Evolutionary conservation across 35 echinoderm and acorn worm species (phyloP).

Genomic region (Strongylocentrotus purpuratus): DNA sequence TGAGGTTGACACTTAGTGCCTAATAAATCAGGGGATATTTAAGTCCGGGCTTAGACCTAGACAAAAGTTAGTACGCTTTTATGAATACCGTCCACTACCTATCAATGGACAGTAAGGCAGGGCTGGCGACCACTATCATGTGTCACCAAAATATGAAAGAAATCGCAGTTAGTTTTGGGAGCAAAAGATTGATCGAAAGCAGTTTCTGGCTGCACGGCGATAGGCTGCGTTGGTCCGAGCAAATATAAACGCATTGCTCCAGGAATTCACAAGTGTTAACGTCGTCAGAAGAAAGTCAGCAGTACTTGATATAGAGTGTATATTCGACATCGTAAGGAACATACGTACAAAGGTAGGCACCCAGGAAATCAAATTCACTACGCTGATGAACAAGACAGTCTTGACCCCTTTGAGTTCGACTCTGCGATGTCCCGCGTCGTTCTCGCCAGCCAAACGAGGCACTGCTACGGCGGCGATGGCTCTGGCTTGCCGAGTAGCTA

Average conservation of each 20-base stretch:
- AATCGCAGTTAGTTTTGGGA: not conserved
- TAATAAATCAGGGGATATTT: too few relatives aligned
- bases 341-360: not conserved
- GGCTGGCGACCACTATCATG: too few relatives aligned
- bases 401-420: not conserved
- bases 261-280: not conserved
- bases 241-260: not conserved
- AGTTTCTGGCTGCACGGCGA: not conserved
- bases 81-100: too few relatives aligned
- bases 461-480: not conserved
- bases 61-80: too few relatives aligned
- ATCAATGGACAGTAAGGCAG: too few relatives aligned
- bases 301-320: not conserved
- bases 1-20: too few relatives aligned
- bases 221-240: not conserved
- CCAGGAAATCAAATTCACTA: not conserved
- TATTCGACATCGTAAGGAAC: not conserved
- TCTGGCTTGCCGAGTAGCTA: not conserved
- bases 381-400: not conserved
- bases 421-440: not conserved
- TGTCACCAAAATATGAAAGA: too few relatives aligned
- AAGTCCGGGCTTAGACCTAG: too few relatives aligned
- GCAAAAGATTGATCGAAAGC: not conserved
- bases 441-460: not conserved
- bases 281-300: not conserved